Conservation (phyloP, 2,888 invertebrate species). For the Hydrotaea diabolus region DNA sequence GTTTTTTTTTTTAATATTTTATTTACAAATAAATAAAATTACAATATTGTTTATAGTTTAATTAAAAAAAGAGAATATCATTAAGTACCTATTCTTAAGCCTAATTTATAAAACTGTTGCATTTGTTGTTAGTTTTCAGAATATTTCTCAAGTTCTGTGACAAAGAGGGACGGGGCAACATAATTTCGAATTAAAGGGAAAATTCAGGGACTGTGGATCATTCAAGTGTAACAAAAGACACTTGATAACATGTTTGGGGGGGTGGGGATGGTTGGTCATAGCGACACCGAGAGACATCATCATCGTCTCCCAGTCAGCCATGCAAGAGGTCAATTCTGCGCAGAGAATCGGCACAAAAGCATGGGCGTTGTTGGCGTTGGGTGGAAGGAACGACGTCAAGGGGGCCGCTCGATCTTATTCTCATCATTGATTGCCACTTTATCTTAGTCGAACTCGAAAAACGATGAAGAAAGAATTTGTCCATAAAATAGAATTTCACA, state of each 20-base stretch:
- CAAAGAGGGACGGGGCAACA: background rate
- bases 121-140: conserved; percentile 66
- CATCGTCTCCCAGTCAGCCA: conserved; percentile 31
- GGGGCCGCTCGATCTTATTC: background rate
- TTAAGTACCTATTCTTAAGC: conserved; percentile 77
- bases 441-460: conserved; percentile 42
- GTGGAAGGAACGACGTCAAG: no score
- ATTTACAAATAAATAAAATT: conserved; percentile 81
- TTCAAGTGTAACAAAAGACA: conserved; percentile 39
- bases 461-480: conserved; percentile 58
- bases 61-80: conserved; percentile 71
- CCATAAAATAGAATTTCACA: conserved; percentile 65
- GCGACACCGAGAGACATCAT: background rate
- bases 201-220: no score
- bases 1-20: conserved; percentile 74
- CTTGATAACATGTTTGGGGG: background rate
- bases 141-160: conserved; percentile 39
- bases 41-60: conserved; percentile 78
- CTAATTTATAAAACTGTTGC: conserved; percentile 73
- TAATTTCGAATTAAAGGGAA: conserved; percentile 17
- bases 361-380: conserved; percentile 20
- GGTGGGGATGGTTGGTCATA: background rate
- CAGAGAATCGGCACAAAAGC: conserved; percentile 61
- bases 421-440: background rate
- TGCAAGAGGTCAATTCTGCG: conserved; percentile 63